Conservation (phyloP, 2,888 invertebrate genomes). For the Lymantria dispar region DNA sequence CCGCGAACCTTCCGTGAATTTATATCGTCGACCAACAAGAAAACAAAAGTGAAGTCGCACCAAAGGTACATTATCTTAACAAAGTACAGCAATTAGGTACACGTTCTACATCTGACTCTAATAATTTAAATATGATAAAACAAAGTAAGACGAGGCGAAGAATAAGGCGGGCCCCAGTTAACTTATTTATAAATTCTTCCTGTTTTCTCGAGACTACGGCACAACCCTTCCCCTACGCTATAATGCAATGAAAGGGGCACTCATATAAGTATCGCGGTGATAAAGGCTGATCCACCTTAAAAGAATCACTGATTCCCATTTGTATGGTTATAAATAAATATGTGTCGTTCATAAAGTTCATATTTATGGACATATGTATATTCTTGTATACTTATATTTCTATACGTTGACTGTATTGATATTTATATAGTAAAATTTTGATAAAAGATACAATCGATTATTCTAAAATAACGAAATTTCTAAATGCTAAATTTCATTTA, state of each 20-base stretch:
- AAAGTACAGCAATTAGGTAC: constrained; percentile 83
- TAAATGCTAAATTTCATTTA: too few species aligned
- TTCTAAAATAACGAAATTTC: too few species aligned
- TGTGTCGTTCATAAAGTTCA: neutral
- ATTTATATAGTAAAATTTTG: too few species aligned
- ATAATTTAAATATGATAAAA: constrained; percentile 83
- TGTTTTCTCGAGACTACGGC: constrained; percentile 52
- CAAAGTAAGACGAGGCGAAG: constrained; percentile 75
- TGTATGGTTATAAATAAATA: constrained; percentile 59
- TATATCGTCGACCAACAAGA: constrained; percentile 77
- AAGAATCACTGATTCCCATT: constrained; percentile 60
- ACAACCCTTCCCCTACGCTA: constrained; percentile 66
- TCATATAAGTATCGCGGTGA: constrained; percentile 79
- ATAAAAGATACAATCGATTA: too few species aligned
- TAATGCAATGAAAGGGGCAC: constrained; percentile 81
- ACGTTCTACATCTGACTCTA: constrained; percentile 82
- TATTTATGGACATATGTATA: too few species aligned
- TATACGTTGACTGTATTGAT: too few species aligned
- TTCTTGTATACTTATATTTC: too few species aligned
- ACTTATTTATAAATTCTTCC: constrained; percentile 81
- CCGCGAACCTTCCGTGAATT: constrained; percentile 69
- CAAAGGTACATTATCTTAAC: constrained; percentile 83
- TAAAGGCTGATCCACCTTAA: constrained; percentile 75
- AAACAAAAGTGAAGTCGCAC: constrained; percentile 81
- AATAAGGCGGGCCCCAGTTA: constrained; percentile 72